Evolutionary conservation across 2,113 vertebrate genomes (phyloP).

Genomic region (Crotalus viridis): DNA sequence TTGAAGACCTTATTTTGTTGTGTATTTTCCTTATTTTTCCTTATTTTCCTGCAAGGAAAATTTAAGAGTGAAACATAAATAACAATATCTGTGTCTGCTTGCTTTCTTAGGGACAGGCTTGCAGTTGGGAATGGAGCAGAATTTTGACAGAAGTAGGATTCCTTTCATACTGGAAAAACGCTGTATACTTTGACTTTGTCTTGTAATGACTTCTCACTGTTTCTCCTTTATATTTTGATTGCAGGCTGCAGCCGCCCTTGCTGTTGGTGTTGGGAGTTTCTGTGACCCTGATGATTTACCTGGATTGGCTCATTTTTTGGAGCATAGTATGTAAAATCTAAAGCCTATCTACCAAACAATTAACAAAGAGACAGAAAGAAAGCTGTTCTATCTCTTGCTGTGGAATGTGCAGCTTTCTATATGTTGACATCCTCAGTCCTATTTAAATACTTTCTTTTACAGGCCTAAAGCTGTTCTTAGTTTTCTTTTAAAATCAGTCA

Average conservation of each 20-base stretch:
- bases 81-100: not conserved
- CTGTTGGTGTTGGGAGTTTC: constrained; percentile 91
- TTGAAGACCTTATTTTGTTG: not conserved
- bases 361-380: not conserved
- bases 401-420: not conserved
- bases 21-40: not conserved
- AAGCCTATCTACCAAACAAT: not conserved
- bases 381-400: not conserved
- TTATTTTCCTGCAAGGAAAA: constrained; percentile 37
- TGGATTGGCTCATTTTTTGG: constrained; percentile 96
- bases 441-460: not conserved
- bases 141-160: not conserved
- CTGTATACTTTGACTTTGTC: constrained; percentile 28
- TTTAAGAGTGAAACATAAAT: constrained; percentile 5
- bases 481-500: not conserved
- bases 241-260: constrained; percentile 94
- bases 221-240: constrained; percentile 54
- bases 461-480: not conserved
- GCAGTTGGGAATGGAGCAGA: not conserved
- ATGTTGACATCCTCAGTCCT: not conserved
- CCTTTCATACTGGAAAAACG: not conserved
- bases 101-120: not conserved
- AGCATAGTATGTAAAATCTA: constrained; percentile 86
- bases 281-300: constrained; percentile 93
- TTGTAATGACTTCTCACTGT: constrained; percentile 34